These are phyloP conservation scores for Mormyrops attenuatus DNA, from an alignment of 2,797 vertebrate genomes.

Conservation along the genomic window DNA sequence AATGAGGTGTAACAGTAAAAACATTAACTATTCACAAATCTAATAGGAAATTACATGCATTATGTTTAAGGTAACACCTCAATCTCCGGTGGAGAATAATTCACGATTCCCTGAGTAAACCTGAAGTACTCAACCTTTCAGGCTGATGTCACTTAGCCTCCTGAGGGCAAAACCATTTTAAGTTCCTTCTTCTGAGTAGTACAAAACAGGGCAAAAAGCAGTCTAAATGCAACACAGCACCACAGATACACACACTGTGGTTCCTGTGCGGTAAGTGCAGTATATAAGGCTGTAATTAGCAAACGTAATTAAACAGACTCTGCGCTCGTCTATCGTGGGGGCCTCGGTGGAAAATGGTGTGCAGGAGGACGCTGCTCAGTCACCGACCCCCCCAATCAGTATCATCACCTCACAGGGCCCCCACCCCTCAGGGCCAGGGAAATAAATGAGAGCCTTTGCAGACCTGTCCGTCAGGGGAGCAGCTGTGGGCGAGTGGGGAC, in stretches of 20 bases:
- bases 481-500: slow-evolving; percentile 61
- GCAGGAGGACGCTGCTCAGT: neutral
- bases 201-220: neutral
- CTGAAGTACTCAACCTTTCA: neutral
- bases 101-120: neutral
- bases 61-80: neutral
- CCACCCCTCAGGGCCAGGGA: slow-evolving; percentile 52
- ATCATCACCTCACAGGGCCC: neutral
- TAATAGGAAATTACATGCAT: neutral
- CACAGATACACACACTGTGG: neutral
- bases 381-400: neutral
- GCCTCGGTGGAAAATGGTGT: neutral
- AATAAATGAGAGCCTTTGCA: slow-evolving; percentile 64
- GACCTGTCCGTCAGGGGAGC: slow-evolving; percentile 55
- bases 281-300: neutral
- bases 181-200: neutral
- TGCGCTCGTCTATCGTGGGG: neutral
- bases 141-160: neutral
- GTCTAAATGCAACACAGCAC: neutral
- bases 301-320: neutral
- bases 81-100: neutral
- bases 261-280: too few species aligned
- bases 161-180: neutral
- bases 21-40: neutral
- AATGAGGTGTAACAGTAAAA: neutral